Conservation (phyloP, 2,113 vertebrate species). For the Candoia aspera region DNA sequence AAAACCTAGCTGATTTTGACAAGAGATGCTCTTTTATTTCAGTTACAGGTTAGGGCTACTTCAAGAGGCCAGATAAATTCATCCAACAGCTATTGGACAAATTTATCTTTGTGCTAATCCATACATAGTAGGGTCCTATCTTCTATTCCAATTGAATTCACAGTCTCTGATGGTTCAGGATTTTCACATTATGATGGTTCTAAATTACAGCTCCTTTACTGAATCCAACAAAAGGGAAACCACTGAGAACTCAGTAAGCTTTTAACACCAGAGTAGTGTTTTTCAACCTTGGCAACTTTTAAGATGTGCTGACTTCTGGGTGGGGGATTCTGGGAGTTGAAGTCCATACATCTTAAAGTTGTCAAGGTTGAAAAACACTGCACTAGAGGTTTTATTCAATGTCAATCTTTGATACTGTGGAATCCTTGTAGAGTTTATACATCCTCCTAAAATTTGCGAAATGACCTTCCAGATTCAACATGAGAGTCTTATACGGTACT, state of each 20-base stretch:
- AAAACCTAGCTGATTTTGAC: neutral
- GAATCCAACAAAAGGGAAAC: neutral
- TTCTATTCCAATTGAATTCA: neutral
- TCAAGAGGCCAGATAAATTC: neutral
- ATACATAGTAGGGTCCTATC: neutral
- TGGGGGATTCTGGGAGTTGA: too few species aligned
- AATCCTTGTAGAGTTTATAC: neutral
- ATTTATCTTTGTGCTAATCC: neutral
- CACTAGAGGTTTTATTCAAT: neutral
- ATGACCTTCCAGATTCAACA: neutral
- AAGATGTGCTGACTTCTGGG: neutral
- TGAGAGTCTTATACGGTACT: neutral
- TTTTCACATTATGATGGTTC: too few species aligned
- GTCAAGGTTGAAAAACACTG: too few species aligned
- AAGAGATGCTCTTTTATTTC: neutral
- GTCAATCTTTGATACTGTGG: neutral
- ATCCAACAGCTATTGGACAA: neutral
- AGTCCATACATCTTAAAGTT: too few species aligned
- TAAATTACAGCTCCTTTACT: neutral
- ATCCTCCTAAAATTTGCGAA: neutral
- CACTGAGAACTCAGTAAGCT: neutral
- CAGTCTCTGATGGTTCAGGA: neutral
- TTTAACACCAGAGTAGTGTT: neutral
- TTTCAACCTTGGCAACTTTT: too few species aligned
- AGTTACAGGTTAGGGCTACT: neutral